Conservation (phyloP, 64 coral and sea anemone species). For the Cladopsammia gracilis region DNA sequence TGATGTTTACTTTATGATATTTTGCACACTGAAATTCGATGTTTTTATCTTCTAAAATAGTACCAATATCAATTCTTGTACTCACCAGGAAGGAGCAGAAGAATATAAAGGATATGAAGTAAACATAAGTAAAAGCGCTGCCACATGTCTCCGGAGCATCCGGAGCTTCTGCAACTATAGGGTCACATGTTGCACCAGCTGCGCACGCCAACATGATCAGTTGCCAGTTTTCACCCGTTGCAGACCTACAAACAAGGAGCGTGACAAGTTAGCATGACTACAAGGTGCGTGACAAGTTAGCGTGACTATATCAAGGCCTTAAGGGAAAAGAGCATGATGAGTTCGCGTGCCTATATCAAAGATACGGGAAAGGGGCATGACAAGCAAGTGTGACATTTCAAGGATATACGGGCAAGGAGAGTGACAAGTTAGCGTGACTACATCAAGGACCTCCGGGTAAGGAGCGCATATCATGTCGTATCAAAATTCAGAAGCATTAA, state of each 20-base stretch:
- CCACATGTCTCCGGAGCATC: conserved; percentile 65
- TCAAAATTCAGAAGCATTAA: too few relatives aligned
- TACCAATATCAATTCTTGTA: neutral
- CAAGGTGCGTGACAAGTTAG: neutral
- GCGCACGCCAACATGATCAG: conserved; percentile 79
- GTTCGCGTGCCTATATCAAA: too few relatives aligned
- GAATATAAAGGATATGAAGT: conserved; percentile 98
- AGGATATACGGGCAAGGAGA: neutral
- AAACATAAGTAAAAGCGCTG: conserved; percentile 76
- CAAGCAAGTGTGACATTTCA: conserved; percentile 55
- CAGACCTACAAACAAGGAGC: conserved; percentile 44
- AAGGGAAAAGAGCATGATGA: neutral
- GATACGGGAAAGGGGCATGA: too few relatives aligned
- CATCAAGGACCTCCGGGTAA: neutral
- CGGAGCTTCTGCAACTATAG: conserved; percentile 14
- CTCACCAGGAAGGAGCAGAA: conserved; percentile 98
- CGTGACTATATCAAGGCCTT: neutral
- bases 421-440: neutral
- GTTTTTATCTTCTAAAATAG: too few relatives aligned
- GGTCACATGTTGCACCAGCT: conserved; percentile 65
- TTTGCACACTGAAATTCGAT: too few relatives aligned
- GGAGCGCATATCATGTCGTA: neutral
- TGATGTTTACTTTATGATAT: too few relatives aligned
- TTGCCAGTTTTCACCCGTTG: conserved; percentile 95
- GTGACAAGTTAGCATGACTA: neutral